Evolutionary conservation across 2,888 invertebrate species (phyloP).

Genomic region (Morpho achilles): DNA sequence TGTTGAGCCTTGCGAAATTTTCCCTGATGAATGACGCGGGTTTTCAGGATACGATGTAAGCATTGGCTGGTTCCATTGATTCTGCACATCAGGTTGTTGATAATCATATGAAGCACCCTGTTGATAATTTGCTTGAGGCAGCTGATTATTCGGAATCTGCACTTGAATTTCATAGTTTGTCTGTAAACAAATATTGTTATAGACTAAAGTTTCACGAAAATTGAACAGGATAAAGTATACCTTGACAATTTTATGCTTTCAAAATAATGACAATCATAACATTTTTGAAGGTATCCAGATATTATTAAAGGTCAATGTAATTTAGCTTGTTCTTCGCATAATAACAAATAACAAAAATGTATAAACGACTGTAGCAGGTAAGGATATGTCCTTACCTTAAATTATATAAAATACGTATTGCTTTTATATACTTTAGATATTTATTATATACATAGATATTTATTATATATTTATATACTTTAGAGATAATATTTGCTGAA

Average conservation of each 20-base stretch:
- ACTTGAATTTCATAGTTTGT: constrained; percentile 12
- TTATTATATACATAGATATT: no score
- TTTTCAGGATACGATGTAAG: constrained; percentile 6
- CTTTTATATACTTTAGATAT: neutral
- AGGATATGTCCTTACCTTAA: neutral
- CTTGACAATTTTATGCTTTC: no score
- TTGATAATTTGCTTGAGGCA: neutral
- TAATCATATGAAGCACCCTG: neutral
- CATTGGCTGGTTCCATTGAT: constrained; percentile 9
- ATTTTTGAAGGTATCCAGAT: neutral
- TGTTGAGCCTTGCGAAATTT: neutral
- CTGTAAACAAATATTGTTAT: constrained; percentile 25
- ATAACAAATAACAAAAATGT: neutral
- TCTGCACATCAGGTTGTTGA: constrained; percentile 8
- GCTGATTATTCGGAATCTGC: neutral
- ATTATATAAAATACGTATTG: neutral
- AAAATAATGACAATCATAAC: neutral
- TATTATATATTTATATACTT: neutral
- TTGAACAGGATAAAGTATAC: neutral
- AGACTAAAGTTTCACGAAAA: constrained; percentile 6
- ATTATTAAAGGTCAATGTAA: neutral
- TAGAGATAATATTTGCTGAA: neutral
- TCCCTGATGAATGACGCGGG: neutral
- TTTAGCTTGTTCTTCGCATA: neutral
- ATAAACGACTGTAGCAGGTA: neutral